Conservation (phyloP, 1,140 invertebrate species). For the Drosophila biarmipes region DNA sequence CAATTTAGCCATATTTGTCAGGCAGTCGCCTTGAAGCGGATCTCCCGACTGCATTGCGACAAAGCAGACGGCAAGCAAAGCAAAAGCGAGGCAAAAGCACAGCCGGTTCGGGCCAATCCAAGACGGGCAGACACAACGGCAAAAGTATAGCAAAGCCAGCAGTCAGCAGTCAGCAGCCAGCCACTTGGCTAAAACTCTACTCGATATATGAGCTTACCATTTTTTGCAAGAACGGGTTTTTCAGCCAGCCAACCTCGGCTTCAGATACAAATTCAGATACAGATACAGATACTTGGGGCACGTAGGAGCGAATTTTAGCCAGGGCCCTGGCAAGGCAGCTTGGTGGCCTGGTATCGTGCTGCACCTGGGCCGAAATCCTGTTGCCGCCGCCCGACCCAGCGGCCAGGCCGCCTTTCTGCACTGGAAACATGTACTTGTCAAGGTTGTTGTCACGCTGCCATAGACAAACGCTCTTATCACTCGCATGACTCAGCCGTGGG, state of each 20-base stretch:
- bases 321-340: slow-evolving; percentile 6
- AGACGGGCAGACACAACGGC: slow-evolving; percentile 19
- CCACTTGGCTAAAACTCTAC: slow-evolving; percentile 61
- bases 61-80: slow-evolving; percentile 1
- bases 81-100: slow-evolving; percentile 5
- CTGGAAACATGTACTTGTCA: slow-evolving; percentile 37
- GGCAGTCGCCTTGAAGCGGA: slow-evolving; percentile 57
- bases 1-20: slow-evolving; percentile 75
- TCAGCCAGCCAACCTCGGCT: slow-evolving; percentile 26
- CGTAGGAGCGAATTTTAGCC: slow-evolving; percentile 13
- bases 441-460: slow-evolving; percentile 35
- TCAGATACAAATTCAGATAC: background rate
- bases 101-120: slow-evolving; percentile 20
- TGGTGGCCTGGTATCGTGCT: background rate
- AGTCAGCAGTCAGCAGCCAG: background rate
- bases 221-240: slow-evolving; percentile 69
- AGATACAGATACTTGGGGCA: slow-evolving; percentile 2
- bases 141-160: slow-evolving; percentile 33
- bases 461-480: slow-evolving; percentile 29
- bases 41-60: slow-evolving; percentile 46
- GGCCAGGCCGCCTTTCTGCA: background rate
- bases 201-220: slow-evolving; percentile 56
- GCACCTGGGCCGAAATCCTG: slow-evolving; percentile 21
- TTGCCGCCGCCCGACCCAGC: background rate
- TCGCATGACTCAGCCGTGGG: slow-evolving; percentile 7